These are phyloP conservation scores for Psittacula echo DNA, from an alignment of 2,797 vertebrate genomes.

Conservation along the genomic window DNA sequence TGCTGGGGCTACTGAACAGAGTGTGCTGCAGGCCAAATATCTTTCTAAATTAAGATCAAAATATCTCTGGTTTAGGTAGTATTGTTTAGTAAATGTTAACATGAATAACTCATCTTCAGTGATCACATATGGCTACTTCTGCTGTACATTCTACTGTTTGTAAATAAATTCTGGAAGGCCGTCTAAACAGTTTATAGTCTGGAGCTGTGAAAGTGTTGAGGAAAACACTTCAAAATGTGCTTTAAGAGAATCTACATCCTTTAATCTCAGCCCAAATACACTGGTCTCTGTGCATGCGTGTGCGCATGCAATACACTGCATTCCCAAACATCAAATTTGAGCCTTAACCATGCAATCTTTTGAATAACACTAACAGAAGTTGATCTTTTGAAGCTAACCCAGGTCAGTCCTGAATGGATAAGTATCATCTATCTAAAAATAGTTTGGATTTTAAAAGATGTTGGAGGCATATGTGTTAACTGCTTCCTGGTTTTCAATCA, in stretches of 20 bases:
- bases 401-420: background rate
- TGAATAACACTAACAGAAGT: background rate
- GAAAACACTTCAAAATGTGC: conserved; percentile 18
- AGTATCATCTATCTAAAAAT: background rate
- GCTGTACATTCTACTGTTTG: background rate
- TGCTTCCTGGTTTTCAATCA: background rate
- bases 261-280: conserved; percentile 19
- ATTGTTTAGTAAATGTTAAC: conserved; percentile 30
- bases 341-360: background rate
- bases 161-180: background rate
- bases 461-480: background rate
- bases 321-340: background rate
- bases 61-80: conserved; percentile 15
- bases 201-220: background rate
- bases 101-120: background rate
- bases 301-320: background rate
- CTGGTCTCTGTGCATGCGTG: background rate
- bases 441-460: background rate
- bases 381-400: background rate
- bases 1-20: background rate
- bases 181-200: conserved; percentile 42
- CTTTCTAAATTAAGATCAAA: conserved; percentile 21
- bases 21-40: conserved; percentile 18
- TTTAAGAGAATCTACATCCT: background rate
- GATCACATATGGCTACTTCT: background rate